phyloP scores from a whole-genome alignment of 2,797 vertebrate genomes.

The Clarias fuscus region DNA sequence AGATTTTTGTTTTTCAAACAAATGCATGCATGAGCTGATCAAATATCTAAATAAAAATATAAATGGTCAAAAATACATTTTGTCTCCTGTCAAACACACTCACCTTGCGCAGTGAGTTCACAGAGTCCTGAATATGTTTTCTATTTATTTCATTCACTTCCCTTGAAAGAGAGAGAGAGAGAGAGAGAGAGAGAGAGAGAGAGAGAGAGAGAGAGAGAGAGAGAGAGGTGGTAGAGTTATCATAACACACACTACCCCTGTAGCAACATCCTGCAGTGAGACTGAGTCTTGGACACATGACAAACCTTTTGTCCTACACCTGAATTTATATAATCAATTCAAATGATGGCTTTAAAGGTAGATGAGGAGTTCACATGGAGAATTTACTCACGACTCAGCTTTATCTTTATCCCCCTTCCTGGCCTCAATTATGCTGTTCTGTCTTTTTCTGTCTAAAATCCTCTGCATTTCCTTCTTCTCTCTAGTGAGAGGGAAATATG shows the following conservation, averaged over 20 bases:
- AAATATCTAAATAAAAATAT: too few relatives aligned
- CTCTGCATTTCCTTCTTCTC: constrained; percentile 90
- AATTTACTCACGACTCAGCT: constrained; percentile 73
- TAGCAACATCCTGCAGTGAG: not conserved
- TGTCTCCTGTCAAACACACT: constrained; percentile 47
- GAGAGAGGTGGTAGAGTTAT: not conserved
- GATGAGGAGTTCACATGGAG: not conserved
- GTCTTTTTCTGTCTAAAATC: constrained; percentile 84
- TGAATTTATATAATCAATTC: not conserved
- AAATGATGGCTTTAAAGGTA: not conserved
- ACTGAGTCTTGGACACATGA: not conserved
- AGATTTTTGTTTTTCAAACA: not conserved
- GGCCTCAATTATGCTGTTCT: constrained; percentile 85
- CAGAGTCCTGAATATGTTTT: constrained; percentile 84
- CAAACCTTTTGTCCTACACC: not conserved
- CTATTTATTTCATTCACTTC: constrained; percentile 87
- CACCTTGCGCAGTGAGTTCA: constrained; percentile 81
- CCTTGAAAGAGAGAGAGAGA: constrained; percentile 59
- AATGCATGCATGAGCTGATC: not conserved
- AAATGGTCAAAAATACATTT: too few relatives aligned
- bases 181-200: too few relatives aligned
- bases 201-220: too few relatives aligned
- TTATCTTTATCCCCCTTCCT: constrained; percentile 81
- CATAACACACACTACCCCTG: not conserved
- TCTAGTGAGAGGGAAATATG: constrained; percentile 60